These are phyloP conservation scores for Eumerus sabulonum DNA, from an alignment of 2,888 invertebrate genomes.

Conservation along the genomic window DNA sequence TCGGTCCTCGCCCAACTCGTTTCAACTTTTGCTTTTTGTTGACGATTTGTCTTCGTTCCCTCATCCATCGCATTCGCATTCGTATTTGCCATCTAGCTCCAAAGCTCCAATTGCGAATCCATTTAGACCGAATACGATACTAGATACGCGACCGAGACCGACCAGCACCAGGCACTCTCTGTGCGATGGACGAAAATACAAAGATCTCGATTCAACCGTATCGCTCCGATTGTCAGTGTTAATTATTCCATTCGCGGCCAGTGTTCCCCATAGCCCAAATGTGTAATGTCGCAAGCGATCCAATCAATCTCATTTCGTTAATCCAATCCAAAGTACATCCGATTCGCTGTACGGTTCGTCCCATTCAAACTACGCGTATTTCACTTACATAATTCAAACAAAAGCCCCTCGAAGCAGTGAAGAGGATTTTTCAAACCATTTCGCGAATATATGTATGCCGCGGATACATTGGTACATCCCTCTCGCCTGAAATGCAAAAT, in stretches of 20 bases:
- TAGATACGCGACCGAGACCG: slow-evolving; percentile 39
- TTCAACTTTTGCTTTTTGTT: slow-evolving; percentile 48
- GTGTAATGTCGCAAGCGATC: too few species aligned
- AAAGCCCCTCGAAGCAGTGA: slow-evolving; percentile 4
- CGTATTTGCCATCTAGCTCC: slow-evolving; percentile 38
- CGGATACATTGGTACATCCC: neutral
- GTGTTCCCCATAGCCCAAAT: too few species aligned
- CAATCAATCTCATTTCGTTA: neutral
- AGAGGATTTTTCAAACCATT: neutral
- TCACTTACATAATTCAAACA: slow-evolving; percentile 63
- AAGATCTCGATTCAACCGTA: slow-evolving; percentile 30
- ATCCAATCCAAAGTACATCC: slow-evolving; percentile 1
- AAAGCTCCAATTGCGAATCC: slow-evolving; percentile 37
- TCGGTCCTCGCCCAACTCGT: slow-evolving; percentile 46
- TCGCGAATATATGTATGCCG: slow-evolving; percentile 9
- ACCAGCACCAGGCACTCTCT: slow-evolving; percentile 7
- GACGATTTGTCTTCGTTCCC: slow-evolving; percentile 25
- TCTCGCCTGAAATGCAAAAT: slow-evolving; percentile 20
- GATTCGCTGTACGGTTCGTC: slow-evolving; percentile 14
- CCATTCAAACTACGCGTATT: slow-evolving; percentile 16
- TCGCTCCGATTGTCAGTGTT: slow-evolving; percentile 25
- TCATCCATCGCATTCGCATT: slow-evolving; percentile 25
- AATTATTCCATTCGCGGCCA: slow-evolving; percentile 6
- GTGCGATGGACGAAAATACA: neutral
- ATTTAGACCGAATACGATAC: slow-evolving; percentile 34